These are phyloP conservation scores for Cynoglossus semilaevis DNA, from an alignment of 2,113 vertebrate genomes.

Conservation along the genomic window DNA sequence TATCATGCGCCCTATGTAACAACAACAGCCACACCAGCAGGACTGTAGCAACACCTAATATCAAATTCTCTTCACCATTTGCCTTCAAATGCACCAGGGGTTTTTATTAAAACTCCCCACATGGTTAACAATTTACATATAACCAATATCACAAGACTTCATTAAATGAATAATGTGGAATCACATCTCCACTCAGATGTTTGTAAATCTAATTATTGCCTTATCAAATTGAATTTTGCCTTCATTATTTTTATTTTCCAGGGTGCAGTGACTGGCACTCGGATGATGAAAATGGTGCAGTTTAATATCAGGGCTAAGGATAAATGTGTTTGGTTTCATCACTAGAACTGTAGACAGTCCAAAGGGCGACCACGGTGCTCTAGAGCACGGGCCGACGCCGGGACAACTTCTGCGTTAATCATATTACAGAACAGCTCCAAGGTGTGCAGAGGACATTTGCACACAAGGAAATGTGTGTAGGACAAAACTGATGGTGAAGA, in stretches of 20 bases:
- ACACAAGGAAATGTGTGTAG: constrained; percentile 67
- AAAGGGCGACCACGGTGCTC: constrained; percentile 63
- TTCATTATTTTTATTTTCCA: constrained; percentile 67
- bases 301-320: constrained; percentile 71
- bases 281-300: constrained; percentile 69
- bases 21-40: constrained; percentile 40
- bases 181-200: constrained; percentile 73
- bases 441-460: constrained; percentile 71
- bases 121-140: constrained; percentile 73
- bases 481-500: constrained; percentile 57
- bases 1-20: constrained; percentile 56
- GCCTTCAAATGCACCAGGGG: constrained; percentile 44
- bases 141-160: constrained; percentile 69
- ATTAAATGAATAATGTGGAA: constrained; percentile 73
- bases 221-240: constrained; percentile 74
- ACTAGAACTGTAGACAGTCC: constrained; percentile 64
- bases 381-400: constrained; percentile 61
- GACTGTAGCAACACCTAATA: constrained; percentile 48
- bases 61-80: constrained; percentile 54
- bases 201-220: constrained; percentile 75
- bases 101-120: constrained; percentile 61
- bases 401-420: constrained; percentile 68
- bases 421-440: constrained; percentile 63
- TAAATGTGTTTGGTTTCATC: constrained; percentile 75
- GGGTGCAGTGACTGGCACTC: constrained; percentile 48